A percentile compares a stretch with the other conserved stretches of the same genome.
phyloP scores from a whole-genome alignment of 2,797 vertebrate species.

The Coccyzus lansbergi region DNA sequence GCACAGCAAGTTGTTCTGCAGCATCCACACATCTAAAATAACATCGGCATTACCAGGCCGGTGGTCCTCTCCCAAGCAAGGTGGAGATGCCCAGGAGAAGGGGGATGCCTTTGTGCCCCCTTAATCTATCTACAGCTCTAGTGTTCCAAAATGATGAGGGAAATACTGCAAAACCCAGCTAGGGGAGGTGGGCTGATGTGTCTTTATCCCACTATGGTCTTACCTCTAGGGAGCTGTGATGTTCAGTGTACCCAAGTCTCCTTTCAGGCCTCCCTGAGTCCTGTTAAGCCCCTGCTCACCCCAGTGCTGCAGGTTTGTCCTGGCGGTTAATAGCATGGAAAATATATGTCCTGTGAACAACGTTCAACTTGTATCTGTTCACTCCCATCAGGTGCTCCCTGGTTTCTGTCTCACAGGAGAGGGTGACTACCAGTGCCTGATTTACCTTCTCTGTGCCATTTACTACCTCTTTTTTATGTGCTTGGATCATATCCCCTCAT shows the following conservation, averaged over 20 bases:
- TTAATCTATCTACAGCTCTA: neutral
- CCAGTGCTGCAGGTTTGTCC: neutral
- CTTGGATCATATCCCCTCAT: conserved; percentile 25
- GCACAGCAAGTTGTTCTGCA: neutral
- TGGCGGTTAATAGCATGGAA: neutral
- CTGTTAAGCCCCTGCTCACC: accelerated
- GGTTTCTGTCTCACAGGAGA: neutral
- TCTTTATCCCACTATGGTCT: neutral
- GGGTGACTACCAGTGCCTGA: neutral
- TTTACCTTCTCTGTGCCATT: conserved; percentile 16
- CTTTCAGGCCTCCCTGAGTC: neutral
- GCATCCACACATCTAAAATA: neutral
- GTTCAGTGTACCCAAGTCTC: neutral
- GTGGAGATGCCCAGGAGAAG: neutral
- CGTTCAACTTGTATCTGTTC: neutral
- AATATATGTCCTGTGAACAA: neutral
- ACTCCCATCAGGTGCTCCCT: neutral
- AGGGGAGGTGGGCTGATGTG: accelerated
- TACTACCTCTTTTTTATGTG: neutral
- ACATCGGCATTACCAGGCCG: neutral
- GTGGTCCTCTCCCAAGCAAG: accelerated
- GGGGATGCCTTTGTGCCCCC: neutral
- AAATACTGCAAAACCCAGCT: neutral
- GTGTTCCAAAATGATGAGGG: accelerated
- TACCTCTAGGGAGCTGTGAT: neutral